Percentiles rank a stretch among this genome's conserved stretches.
Conservation (phyloP, 2,113 vertebrate genomes). For the Cyprinodon brontotheroides region DNA sequence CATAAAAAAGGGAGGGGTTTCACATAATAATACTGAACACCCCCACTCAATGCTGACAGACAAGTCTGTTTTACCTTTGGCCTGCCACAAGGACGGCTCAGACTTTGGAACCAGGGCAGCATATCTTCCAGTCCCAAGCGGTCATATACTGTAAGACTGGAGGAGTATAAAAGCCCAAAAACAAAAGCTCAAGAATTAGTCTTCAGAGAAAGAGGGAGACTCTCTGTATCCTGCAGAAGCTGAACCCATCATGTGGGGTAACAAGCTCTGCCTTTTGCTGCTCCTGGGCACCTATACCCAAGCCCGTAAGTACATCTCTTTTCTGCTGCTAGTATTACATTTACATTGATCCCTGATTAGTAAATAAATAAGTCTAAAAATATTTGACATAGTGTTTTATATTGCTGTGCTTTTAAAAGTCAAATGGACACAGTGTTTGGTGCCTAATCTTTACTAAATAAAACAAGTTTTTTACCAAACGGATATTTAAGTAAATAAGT, state of each 20-base stretch:
- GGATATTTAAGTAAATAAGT: not conserved
- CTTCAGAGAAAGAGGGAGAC: constrained; percentile 69
- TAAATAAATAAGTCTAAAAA: not conserved
- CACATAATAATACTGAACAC: constrained; percentile 36
- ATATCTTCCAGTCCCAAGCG: constrained; percentile 59
- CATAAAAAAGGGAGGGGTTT: constrained; percentile 14
- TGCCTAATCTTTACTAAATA: not conserved
- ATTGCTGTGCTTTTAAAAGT: not conserved
- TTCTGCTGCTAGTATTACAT: not conserved
- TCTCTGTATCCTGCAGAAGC: constrained; percentile 59
- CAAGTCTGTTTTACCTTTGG: constrained; percentile 75
- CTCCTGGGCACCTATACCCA: constrained; percentile 65
- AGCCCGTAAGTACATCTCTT: constrained; percentile 69
- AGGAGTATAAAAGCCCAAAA: constrained; percentile 70
- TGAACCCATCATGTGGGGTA: constrained; percentile 62
- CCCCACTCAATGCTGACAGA: constrained; percentile 72
- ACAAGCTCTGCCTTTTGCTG: constrained; percentile 71
- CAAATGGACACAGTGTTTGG: not conserved
- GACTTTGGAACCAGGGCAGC: constrained; percentile 77
- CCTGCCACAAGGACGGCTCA: constrained; percentile 77
- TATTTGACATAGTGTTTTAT: not conserved
- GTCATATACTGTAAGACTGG: constrained; percentile 45
- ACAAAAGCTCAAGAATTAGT: constrained; percentile 44
- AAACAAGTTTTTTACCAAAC: not conserved
- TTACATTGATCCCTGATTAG: not conserved